Conservation (phyloP, 1,140 invertebrate genomes). For the Drosophila paulistorum region DNA sequence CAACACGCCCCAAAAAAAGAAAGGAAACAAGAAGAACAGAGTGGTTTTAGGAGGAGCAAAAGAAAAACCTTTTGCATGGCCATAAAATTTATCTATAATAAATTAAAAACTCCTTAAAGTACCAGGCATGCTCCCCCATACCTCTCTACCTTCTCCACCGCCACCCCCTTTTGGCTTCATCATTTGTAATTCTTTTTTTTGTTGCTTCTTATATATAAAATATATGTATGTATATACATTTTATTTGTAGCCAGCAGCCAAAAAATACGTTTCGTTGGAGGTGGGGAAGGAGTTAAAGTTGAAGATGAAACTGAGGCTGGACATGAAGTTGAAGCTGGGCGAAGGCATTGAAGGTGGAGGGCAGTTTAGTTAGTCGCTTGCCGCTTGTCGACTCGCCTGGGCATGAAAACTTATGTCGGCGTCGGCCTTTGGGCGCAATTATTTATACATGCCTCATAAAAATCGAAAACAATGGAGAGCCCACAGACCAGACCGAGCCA, state of each 20-base stretch:
- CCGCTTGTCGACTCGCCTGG: slow-evolving; percentile 48
- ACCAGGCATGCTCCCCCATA: background rate
- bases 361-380: slow-evolving; percentile 54
- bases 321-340: slow-evolving; percentile 7
- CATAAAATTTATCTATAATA: slow-evolving; percentile 81
- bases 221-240: slow-evolving; percentile 18
- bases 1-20: slow-evolving; percentile 60
- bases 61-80: slow-evolving; percentile 8
- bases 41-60: background rate
- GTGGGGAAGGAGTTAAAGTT: slow-evolving; percentile 14
- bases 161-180: background rate
- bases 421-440: slow-evolving; percentile 77
- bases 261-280: slow-evolving; percentile 44
- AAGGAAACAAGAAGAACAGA: slow-evolving; percentile 10
- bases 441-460: slow-evolving; percentile 82
- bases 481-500: slow-evolving; percentile 21
- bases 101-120: slow-evolving; percentile 82
- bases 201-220: slow-evolving; percentile 42
- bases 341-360: slow-evolving; percentile 35
- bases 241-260: slow-evolving; percentile 59
- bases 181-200: slow-evolving; percentile 7
- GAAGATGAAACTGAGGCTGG: slow-evolving; percentile 1
- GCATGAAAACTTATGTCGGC: slow-evolving; percentile 81
- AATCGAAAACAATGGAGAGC: slow-evolving; percentile 75
- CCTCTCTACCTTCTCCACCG: background rate